Percentiles rank a stretch among this genome's conserved stretches.
These are phyloP conservation scores for Antennarius striatus DNA, from an alignment of 2,113 vertebrate species.

Conservation along the genomic window DNA sequence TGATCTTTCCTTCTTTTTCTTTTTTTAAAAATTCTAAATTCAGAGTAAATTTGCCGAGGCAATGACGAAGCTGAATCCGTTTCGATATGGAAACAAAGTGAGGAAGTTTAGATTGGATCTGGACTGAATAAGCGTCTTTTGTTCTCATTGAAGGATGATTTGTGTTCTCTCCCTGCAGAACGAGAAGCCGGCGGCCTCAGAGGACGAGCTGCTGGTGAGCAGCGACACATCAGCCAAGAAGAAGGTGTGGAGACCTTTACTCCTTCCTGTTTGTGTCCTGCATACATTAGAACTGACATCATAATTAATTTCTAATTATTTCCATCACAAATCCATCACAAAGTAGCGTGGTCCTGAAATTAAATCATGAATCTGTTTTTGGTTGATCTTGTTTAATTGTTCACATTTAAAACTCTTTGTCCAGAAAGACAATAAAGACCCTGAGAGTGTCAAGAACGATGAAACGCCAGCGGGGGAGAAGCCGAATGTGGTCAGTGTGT, in stretches of 20 bases:
- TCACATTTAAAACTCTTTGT: conserved; percentile 6
- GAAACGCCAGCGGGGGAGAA: conserved; percentile 42
- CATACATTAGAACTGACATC: too few relatives aligned
- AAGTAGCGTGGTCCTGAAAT: too few relatives aligned
- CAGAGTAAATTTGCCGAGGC: conserved; percentile 56
- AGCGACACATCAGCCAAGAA: conserved; percentile 38
- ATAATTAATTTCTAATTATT: too few relatives aligned
- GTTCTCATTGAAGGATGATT: neutral
- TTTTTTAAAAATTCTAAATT: conserved; percentile 1
- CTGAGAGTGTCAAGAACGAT: conserved; percentile 20
- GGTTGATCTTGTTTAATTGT: neutral
- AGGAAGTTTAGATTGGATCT: neutral
- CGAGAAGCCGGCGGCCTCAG: conserved; percentile 30
- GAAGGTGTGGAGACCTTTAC: conserved; percentile 44
- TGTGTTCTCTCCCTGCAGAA: conserved; percentile 5
- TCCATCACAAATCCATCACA: too few relatives aligned
- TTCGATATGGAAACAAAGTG: conserved; percentile 52
- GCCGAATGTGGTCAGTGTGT: conserved; percentile 40
- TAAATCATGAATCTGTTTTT: neutral
- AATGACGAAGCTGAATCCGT: conserved; percentile 62
- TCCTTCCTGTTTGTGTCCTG: conserved; percentile 1
- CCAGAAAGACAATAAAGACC: conserved; percentile 54
- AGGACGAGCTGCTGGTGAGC: conserved; percentile 30
- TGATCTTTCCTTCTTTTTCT: neutral
- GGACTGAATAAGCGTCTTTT: neutral